Conservation (phyloP, 2,888 invertebrate species). For the Calameuta filiformis region DNA sequence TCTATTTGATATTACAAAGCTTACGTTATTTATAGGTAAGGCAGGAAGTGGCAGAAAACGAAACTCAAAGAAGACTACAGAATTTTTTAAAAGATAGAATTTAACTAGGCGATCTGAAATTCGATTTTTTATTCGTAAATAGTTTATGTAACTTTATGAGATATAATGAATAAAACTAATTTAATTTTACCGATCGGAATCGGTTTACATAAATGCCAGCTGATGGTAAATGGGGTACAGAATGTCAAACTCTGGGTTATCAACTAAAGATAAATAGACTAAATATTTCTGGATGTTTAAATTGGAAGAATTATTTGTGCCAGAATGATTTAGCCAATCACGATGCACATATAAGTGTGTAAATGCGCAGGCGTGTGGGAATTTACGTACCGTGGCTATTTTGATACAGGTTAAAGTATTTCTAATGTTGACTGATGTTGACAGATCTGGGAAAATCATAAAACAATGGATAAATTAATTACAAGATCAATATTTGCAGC, state of each 20-base stretch:
- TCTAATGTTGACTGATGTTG: background rate
- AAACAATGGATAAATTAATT: slow-evolving; percentile 51
- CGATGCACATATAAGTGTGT: background rate
- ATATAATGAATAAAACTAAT: background rate
- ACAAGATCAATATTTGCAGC: slow-evolving; percentile 34
- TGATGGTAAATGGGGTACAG: background rate
- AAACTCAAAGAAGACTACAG: slow-evolving; percentile 6
- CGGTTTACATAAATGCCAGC: background rate
- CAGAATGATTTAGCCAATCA: background rate
- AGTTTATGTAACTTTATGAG: background rate
- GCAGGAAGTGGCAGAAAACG: slow-evolving; percentile 17
- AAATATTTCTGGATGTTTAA: background rate
- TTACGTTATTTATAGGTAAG: slow-evolving; percentile 6
- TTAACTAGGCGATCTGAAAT: background rate
- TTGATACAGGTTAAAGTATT: background rate
- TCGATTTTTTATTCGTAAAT: background rate
- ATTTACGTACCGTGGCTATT: background rate
- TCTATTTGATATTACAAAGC: background rate
- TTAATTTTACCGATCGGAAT: background rate
- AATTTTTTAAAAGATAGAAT: slow-evolving; percentile 13
- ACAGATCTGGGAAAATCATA: background rate
- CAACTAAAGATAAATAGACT: background rate
- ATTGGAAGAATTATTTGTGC: background rate
- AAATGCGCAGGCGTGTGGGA: background rate
- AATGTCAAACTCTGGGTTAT: background rate